Evolutionary conservation across 2,113 vertebrate species (phyloP), one percentile per base, ranked within the genome.

Genomic region (Leucopsar rothschildi): DNA sequence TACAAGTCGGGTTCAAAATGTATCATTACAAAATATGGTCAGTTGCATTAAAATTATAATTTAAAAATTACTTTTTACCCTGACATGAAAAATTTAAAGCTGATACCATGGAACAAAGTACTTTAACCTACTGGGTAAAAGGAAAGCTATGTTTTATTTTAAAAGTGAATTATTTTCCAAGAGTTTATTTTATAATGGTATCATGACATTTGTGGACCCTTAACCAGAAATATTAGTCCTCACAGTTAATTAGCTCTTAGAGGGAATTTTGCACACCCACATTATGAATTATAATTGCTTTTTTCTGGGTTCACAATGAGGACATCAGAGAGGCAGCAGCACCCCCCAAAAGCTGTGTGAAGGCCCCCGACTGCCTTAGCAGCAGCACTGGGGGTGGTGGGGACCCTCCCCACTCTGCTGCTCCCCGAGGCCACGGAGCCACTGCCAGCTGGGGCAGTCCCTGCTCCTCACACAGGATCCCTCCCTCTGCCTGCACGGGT

Each of bases 41-140:
- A 76, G 88, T 82, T 82, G 75, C 91, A 96, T 95, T 97, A 97
- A 97, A 96, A 93, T 94, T 96, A 95, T 95, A 96, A 94, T 97
- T 96, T 7, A 94, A 96, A 94, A 96, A 96, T 95, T 96, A 80
- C 88, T 93, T 96, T 95, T 96, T 93, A 92, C 91, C 88, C 81
- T 96, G 96, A 94, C 96, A 92, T 94, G 92, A 94, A 94, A 93
- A 92, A 97, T 92, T 86, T 94, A 94, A 92, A 91, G 81, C 80
- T 82, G 33, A 53, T 89, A 89, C 59, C 6, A 4, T 60, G 84
- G 83, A 96, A 94, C 78, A 96, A 96, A 95, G 92, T 78, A 88
- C 91, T 93, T 96, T 89, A 93, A 95, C 93, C 96, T 95, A 33
- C 6, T 31, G 81, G 77, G 89, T 95, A 96, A 96, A 92, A 96